A percentile compares a stretch with the other conserved stretches of the same genome.
These are phyloP conservation scores for Siniperca scherzeri DNA, from an alignment of 2,797 vertebrate species.

Conservation along the genomic window DNA sequence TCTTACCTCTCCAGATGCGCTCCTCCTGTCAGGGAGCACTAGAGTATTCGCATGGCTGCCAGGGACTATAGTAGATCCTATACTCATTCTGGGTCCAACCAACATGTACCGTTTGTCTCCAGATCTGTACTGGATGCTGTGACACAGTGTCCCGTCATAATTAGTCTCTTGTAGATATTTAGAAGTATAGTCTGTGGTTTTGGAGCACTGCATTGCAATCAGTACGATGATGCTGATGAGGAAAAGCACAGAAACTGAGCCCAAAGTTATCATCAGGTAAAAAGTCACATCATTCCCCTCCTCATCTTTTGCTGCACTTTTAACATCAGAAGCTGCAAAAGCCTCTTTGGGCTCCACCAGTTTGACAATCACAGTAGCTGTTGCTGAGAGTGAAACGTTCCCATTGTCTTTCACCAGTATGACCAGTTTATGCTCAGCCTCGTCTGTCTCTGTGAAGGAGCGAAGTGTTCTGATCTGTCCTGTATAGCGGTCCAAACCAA, in stretches of 20 bases:
- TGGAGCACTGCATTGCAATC: conserved; percentile 69
- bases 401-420: conserved; percentile 73
- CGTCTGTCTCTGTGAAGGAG: conserved; percentile 62
- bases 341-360: conserved; percentile 70
- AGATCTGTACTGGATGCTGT: conserved; percentile 76
- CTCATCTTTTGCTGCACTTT: conserved; percentile 25
- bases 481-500: conserved; percentile 16
- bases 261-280: conserved; percentile 26
- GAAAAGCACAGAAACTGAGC: conserved; percentile 58
- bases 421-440: conserved; percentile 52
- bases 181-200: conserved; percentile 61
- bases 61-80: conserved; percentile 55
- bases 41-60: conserved; percentile 42
- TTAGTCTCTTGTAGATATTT: conserved; percentile 66
- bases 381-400: conserved; percentile 64
- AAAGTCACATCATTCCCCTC: conserved; percentile 9
- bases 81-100: conserved; percentile 67
- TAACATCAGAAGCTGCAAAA: conserved; percentile 60
- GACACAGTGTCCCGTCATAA: conserved; percentile 73
- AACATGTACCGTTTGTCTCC: conserved; percentile 68
- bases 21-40: conserved; percentile 31
- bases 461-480: conserved; percentile 23
- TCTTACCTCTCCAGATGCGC: conserved; percentile 70
- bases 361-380: conserved; percentile 64
- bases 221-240: conserved; percentile 62